Conservation (phyloP, 2,797 vertebrate genomes). For the Gobio occitaniae region DNA sequence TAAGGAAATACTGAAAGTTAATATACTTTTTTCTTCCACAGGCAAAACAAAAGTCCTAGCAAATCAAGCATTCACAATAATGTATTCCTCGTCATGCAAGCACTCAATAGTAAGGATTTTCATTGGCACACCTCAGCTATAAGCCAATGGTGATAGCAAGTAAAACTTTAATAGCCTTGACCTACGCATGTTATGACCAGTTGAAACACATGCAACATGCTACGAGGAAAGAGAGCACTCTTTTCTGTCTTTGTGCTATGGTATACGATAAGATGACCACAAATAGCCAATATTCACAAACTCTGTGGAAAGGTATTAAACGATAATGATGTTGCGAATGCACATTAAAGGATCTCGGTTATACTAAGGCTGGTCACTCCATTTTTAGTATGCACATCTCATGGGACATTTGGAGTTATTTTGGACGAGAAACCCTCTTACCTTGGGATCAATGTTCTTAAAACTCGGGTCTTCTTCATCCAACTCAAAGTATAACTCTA, state of each 20-base stretch:
- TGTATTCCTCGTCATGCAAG: neutral
- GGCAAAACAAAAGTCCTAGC: neutral
- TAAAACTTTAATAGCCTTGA: conserved; percentile 16
- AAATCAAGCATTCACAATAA: neutral
- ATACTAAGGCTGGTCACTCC: neutral
- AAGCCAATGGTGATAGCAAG: neutral
- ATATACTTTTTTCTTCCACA: neutral
- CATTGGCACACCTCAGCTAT: neutral
- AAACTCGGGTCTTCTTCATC: conserved; percentile 95
- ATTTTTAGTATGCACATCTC: neutral
- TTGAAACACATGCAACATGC: conserved; percentile 18
- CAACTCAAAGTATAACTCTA: conserved; percentile 98
- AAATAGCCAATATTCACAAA: neutral
- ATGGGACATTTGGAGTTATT: neutral
- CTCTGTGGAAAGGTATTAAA: neutral
- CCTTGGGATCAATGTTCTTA: conserved; percentile 96
- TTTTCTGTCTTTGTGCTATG: conserved; percentile 11
- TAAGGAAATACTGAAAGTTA: neutral
- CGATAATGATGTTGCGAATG: neutral
- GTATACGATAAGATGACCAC: neutral
- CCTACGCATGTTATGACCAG: conserved; percentile 8
- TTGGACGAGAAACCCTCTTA: conserved; percentile 74
- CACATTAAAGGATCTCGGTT: conserved; percentile 5
- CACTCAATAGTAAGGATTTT: neutral
- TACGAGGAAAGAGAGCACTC: neutral